phyloP scores from a whole-genome alignment of 2,797 vertebrate genomes.

The Taenioides sp. region DNA sequence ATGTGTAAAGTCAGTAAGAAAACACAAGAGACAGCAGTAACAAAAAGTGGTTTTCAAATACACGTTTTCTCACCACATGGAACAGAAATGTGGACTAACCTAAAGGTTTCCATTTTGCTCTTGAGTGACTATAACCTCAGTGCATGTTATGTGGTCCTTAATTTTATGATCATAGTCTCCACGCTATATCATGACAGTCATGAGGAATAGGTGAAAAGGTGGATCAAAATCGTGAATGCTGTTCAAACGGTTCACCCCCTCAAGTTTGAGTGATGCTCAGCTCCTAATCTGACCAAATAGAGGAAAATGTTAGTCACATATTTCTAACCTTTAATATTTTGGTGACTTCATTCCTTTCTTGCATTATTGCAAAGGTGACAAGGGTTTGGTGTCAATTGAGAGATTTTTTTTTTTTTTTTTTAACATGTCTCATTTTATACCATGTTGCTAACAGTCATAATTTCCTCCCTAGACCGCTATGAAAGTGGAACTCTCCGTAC shows the following conservation, averaged over 20 bases:
- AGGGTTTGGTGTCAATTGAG: too few species aligned
- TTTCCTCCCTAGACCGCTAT: background rate
- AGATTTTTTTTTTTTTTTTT: background rate
- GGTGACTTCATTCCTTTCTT: too few species aligned
- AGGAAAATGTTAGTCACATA: background rate
- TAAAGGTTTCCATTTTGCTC: background rate
- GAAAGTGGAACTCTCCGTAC: background rate
- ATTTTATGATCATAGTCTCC: background rate
- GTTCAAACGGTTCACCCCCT: too few species aligned
- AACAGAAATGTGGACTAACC: background rate
- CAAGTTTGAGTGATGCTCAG: too few species aligned
- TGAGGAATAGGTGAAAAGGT: too few species aligned
- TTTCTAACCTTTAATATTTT: too few species aligned
- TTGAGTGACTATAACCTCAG: background rate
- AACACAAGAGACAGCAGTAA: background rate
- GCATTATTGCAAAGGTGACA: too few species aligned
- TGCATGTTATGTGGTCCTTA: background rate
- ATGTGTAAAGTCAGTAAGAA: background rate
- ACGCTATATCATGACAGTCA: background rate
- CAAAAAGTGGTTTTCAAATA: background rate
- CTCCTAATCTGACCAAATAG: too few species aligned
- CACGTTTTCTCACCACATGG: background rate
- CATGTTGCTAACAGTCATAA: background rate
- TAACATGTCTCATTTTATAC: background rate
- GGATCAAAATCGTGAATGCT: background rate